Evolutionary conservation across 64 coral and sea anemone species (phyloP), one percentile per base, ranked within the genome.

Genomic region (Montipora efflorescens): DNA sequence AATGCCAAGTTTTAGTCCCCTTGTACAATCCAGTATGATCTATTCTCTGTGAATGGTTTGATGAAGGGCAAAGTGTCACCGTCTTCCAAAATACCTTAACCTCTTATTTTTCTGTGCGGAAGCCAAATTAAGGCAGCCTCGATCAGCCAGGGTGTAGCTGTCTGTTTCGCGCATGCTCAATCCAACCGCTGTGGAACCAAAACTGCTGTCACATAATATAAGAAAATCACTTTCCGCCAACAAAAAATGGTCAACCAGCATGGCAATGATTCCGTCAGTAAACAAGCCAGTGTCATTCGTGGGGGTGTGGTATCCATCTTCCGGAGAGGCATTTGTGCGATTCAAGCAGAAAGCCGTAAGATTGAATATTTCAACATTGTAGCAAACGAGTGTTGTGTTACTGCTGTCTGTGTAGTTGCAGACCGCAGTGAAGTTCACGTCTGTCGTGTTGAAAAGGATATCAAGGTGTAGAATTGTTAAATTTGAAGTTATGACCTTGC

Each of bases 171-270:
- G 92, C 96, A 97, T 97, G 84, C 96, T 68, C 82, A 97, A 48
- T 19, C 96, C 96, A 20, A 97, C 89, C n/a, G 96, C 96, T 89
- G 96, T 92, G 20, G 96, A 92, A 11, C 96, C 88, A 82, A 97
- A 97, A 95, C 96, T 97, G 96, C 96, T 97, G 89, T 97, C 96
- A 36, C 96, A 94, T 5, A 97, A 74, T 58, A 97, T 82, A 14
- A 97, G 86, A 75, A 92, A 95, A 68, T 97, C 93, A 51, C 96
- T 95, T 67, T 97, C 89, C 5, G 92, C 87, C 3, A 97, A 86
- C 50, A 97, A 77, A 58, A 97, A 95, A 72, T 94, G 93, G 70
- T 97, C 96, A 3, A 97, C 96, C 70, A 97, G 61, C 84, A 97
- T 88, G 18, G 88, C 96, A 46, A 97, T 76, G 11, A 97, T 97